A percentile compares a stretch with the other conserved stretches of the same genome.
phyloP scores from a whole-genome alignment of 1,140 invertebrate genomes.

The Zaprionus vittiger region DNA sequence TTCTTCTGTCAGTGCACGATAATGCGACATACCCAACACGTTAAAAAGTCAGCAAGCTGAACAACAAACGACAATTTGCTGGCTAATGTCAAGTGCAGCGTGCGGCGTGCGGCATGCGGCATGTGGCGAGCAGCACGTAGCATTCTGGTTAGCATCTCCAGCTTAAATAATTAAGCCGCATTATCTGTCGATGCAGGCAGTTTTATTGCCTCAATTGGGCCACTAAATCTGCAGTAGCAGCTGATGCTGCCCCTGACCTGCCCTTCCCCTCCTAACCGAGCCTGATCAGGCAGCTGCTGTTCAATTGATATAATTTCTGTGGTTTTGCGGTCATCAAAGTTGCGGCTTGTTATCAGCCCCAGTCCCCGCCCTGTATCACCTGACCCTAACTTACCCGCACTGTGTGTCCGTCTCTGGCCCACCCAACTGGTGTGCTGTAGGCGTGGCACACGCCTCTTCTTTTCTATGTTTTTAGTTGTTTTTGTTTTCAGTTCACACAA shows the following conservation, averaged over 20 bases:
- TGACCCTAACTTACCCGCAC: slow-evolving; percentile 29
- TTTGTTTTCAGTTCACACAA: slow-evolving; percentile 27
- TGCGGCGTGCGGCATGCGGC: slow-evolving; percentile 22
- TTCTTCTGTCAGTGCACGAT: not conserved
- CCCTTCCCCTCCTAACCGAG: not conserved
- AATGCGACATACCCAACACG: not conserved
- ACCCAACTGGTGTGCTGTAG: not conserved
- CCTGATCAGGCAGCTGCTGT: not conserved
- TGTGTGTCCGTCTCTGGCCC: not conserved
- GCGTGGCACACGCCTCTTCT: not conserved
- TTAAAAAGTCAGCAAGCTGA: not conserved
- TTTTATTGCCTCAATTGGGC: slow-evolving; percentile 5
- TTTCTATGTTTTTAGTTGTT: not conserved
- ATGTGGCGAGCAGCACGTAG: slow-evolving; percentile 22
- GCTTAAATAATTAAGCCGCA: slow-evolving; percentile 22
- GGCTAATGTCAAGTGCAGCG: slow-evolving; percentile 32
- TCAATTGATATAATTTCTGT: slow-evolving; percentile 39
- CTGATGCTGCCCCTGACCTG: not conserved
- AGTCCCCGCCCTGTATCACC: not conserved
- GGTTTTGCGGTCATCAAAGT: slow-evolving; percentile 29
- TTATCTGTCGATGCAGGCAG: slow-evolving; percentile 18
- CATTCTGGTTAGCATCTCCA: slow-evolving; percentile 20
- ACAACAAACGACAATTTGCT: slow-evolving; percentile 21
- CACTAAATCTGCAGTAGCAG: slow-evolving; percentile 16
- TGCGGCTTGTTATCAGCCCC: slow-evolving; percentile 23